A percentile compares a stretch with the other conserved stretches of the same genome.
phyloP scores from a whole-genome alignment of 2,113 vertebrate genomes.

The Cariama cristata region DNA sequence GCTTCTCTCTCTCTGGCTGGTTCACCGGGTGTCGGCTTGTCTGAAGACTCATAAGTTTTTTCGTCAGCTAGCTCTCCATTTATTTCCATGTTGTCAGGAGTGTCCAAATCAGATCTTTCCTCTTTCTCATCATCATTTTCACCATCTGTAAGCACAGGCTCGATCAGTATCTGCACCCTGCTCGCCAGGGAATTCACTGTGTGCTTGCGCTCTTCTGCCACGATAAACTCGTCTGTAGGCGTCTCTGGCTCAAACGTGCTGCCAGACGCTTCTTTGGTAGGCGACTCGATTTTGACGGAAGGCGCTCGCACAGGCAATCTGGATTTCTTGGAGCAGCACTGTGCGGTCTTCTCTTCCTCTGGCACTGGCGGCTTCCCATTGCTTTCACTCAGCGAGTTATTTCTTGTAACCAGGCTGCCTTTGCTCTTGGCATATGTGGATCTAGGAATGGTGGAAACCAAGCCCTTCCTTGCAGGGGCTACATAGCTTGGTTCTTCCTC shows the following conservation, averaged over 20 bases:
- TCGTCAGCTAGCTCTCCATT: not conserved
- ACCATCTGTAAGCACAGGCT: slow-evolving; percentile 57
- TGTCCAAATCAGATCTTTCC: not conserved
- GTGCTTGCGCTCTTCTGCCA: not conserved
- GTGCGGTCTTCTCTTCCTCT: slow-evolving; percentile 42
- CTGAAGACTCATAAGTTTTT: not conserved
- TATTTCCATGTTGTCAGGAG: not conserved
- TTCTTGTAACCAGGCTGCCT: not conserved
- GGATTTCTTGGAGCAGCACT: slow-evolving; percentile 56
- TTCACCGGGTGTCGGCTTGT: not conserved
- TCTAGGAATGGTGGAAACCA: not conserved
- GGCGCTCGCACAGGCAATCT: slow-evolving; percentile 59
- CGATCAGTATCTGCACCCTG: slow-evolving; percentile 67
- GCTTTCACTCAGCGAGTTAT: not conserved
- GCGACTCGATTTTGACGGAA: not conserved
- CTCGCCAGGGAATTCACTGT: not conserved
- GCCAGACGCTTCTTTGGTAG: not conserved
- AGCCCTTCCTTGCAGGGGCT: slow-evolving; percentile 42
- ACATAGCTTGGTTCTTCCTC: slow-evolving; percentile 61
- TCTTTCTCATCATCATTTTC: not conserved
- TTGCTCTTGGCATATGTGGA: not conserved
- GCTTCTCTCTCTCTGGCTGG: not conserved
- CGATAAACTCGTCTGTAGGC: not conserved
- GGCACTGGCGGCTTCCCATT: not conserved
- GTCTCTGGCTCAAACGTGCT: not conserved